Evolutionary conservation across 2,113 vertebrate genomes (phyloP), one percentile per base, ranked within the genome.

Genomic region (Rhinopithecus roxellana): DNA sequence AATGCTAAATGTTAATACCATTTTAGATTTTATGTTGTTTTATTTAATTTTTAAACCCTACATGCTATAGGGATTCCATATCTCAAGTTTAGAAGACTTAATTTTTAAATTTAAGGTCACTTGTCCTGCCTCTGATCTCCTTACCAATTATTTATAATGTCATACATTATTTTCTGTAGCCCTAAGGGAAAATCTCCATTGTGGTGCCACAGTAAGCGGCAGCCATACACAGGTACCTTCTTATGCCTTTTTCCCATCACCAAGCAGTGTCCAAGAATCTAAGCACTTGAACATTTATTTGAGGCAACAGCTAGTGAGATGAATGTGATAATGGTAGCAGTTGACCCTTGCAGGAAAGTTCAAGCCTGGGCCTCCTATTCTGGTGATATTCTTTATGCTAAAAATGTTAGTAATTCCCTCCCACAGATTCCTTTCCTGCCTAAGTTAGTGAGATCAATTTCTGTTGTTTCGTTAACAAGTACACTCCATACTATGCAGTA

Each of bases 261-360:
- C 89, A 67, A 79, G 72, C 67, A 89, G 61, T 64, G 89, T 95
- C 57, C 86, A 4, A 90, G 64, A 96, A 96, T 97, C n/a, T 69
- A 93, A 96, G 85, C 90, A 75, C 91, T 97, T 96, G 90, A 94
- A 94, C 89, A 96, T 97, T 90, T 40, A 85, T 27, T 61, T 72
- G 52, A 80, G 88, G 88, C 75, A 78, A 67, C 17, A 78, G 35
- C 20, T 83, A 79, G 82, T 64, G 64, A 82, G 22, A 22, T 92
- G 25, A 75, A 35, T 67, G 87, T 98, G 95, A 96, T 96, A 97
- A 89, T 84, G 22, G 25, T 83, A 82, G 90, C 79, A 74, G 7
- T 1, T 75, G 61, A 72, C 55, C 89, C 97, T 78, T 86, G 4
- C 14, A 30, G 74, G 23, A 32, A 85, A 85, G 13, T 70, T 69